phyloP scores from a whole-genome alignment of 2,113 vertebrate genomes.

The Agelaius phoeniceus region DNA sequence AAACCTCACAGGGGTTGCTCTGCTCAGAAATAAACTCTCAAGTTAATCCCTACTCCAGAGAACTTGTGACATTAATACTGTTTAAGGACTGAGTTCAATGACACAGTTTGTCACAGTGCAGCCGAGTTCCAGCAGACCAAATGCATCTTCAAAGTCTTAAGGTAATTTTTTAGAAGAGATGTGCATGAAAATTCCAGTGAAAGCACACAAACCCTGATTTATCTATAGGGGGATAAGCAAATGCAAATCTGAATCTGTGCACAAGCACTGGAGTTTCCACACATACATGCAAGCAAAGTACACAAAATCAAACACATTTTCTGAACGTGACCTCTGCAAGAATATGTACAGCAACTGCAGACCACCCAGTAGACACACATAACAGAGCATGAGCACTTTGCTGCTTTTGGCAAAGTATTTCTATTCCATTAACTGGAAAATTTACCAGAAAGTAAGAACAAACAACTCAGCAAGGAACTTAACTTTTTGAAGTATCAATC shows the following conservation, averaged over 20 bases:
- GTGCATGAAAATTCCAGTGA: slow-evolving; percentile 47
- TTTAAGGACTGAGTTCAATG: not conserved
- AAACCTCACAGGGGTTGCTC: not conserved
- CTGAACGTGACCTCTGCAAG: slow-evolving; percentile 23
- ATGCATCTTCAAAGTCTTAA: not conserved
- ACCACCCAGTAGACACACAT: slow-evolving; percentile 32
- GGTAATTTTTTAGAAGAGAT: slow-evolving; percentile 4
- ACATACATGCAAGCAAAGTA: slow-evolving; percentile 47
- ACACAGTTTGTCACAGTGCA: not conserved
- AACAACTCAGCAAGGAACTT: slow-evolving; percentile 24
- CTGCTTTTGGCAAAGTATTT: slow-evolving; percentile 29
- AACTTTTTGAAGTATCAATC: slow-evolving; percentile 3
- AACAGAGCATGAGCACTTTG: slow-evolving; percentile 24
- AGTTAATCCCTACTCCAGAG: not conserved
- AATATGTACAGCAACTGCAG: slow-evolving; percentile 55
- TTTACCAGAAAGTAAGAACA: slow-evolving; percentile 8
- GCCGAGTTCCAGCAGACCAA: not conserved
- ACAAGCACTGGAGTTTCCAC: slow-evolving; percentile 43
- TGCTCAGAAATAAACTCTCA: not conserved
- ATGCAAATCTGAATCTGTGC: slow-evolving; percentile 17
- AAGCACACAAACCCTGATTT: slow-evolving; percentile 22
- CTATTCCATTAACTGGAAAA: not conserved
- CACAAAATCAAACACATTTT: slow-evolving; percentile 24
- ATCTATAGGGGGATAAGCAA: not conserved
- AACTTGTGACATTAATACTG: not conserved